Conservation (phyloP, 2,113 vertebrate species). For the Chinchilla lanigera region DNA sequence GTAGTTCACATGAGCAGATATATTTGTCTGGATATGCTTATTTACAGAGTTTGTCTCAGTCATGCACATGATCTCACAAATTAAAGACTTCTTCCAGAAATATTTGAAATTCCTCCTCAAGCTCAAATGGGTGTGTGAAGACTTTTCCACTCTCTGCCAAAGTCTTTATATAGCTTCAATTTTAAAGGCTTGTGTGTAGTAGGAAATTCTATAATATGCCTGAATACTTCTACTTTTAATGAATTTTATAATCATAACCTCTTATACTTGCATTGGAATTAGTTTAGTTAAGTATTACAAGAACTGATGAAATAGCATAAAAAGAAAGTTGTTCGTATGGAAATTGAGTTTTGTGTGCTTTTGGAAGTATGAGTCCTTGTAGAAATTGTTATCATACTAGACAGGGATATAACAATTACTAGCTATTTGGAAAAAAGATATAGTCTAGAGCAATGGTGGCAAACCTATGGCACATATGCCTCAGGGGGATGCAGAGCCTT, state of each 20-base stretch:
- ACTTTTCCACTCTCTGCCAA: constrained; percentile 64
- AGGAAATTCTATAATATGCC: background rate
- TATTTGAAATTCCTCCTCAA: constrained; percentile 73
- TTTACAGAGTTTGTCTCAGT: constrained; percentile 52
- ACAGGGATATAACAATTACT: background rate
- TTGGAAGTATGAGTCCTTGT: constrained; percentile 38
- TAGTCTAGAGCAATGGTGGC: background rate
- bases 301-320: constrained; percentile 40
- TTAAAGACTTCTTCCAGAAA: constrained; percentile 66
- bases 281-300: constrained; percentile 51
- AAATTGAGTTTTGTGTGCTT: constrained; percentile 54
- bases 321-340: constrained; percentile 39
- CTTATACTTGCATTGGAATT: constrained; percentile 45
- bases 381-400: constrained; percentile 35
- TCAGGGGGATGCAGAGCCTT: background rate
- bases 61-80: constrained; percentile 37
- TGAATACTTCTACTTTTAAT: background rate
- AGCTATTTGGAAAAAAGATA: constrained; percentile 4
- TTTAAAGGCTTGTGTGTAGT: background rate
- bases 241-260: constrained; percentile 25
- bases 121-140: constrained; percentile 51
- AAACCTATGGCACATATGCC: background rate
- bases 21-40: constrained; percentile 63
- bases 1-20: constrained; percentile 44
- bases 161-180: constrained; percentile 28